Conservation (phyloP, 2,888 invertebrate genomes). For the Isoperla grammatica region DNA sequence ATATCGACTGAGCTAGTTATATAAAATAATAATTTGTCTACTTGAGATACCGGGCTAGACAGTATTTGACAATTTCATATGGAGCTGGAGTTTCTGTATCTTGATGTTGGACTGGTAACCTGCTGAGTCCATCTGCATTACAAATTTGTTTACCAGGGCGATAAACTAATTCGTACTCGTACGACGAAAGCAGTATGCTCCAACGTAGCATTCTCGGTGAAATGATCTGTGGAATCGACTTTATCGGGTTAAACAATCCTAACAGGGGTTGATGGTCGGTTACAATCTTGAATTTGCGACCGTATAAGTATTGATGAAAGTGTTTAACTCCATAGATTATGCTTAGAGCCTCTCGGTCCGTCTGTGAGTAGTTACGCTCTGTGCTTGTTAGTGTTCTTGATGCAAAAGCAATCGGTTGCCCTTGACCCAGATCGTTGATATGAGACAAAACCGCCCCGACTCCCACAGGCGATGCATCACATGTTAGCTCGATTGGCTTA, state of each 20-base stretch:
- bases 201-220: slow-evolving; percentile 3
- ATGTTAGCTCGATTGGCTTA: slow-evolving; percentile 24
- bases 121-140: slow-evolving; percentile 25
- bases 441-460: slow-evolving; percentile 36
- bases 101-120: neutral
- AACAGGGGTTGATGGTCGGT: slow-evolving; percentile 32
- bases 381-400: slow-evolving; percentile 34
- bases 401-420: slow-evolving; percentile 37
- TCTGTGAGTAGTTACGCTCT: slow-evolving; percentile 36
- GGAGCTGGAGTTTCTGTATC: too few relatives aligned
- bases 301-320: slow-evolving; percentile 42
- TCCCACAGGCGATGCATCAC: slow-evolving; percentile 33
- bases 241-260: slow-evolving; percentile 32
- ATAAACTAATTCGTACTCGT: slow-evolving; percentile 3
- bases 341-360: slow-evolving; percentile 38
- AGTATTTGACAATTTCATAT: too few relatives aligned
- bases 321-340: slow-evolving; percentile 40
- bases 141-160: neutral
- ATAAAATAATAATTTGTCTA: too few relatives aligned
- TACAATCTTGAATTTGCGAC: slow-evolving; percentile 32
- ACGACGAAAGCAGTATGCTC: neutral
- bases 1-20: too few relatives aligned
- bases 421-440: slow-evolving; percentile 34
- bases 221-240: slow-evolving; percentile 22
- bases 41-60: too few relatives aligned